Evolutionary conservation across 1,140 invertebrate genomes (phyloP), one percentile per base, ranked within the genome.

Genomic region (Drosophila gunungcola): DNA sequence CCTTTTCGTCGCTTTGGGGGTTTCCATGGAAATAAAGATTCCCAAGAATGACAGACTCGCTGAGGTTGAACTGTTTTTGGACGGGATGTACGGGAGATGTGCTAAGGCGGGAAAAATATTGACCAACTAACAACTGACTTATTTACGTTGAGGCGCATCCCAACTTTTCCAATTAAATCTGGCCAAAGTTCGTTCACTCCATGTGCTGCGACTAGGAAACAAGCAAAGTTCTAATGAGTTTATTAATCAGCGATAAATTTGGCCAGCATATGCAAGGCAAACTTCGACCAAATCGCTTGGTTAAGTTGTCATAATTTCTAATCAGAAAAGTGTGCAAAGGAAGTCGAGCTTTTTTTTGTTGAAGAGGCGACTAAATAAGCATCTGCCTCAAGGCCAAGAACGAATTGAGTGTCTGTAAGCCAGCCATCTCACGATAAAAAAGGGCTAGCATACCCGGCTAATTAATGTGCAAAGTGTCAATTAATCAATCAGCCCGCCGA

Each of bases 401-500:
- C 55, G 25, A 63, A 41, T 39, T 13, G 42, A 56, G 52, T 38
- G 55, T 53, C 58, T 64, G 53, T 58, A 79, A 73, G 78, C 41
- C 63, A 70, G 78, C 43, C 63, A 70, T 43, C 13, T 54, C 16
- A 21, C n/a, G 21, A 43, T 34, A 51, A 4, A 43, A 41, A 42
- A 27, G 46, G 51, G 73, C 60, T 78, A 69, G 56, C 42, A 36
- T 45, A 39, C 25, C 13, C 45, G 57, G 64, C 77, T 89, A 89
- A 89, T 89, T 89, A 89, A 89, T 89, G 84, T 78, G 84, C 73
- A 90, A 84, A 89, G 80, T 89, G 84, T 90, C 84, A 84, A 89
- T 89, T 89, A 84, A 89, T 89, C 84, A 89, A 89, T 89, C 80
- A 78, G 73, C 43, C 77, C 61, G 73, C 78, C 83, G 83, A 86